Evolutionary conservation across 2,113 vertebrate species (phyloP).

Genomic region (Chlorodrepanis virens): DNA sequence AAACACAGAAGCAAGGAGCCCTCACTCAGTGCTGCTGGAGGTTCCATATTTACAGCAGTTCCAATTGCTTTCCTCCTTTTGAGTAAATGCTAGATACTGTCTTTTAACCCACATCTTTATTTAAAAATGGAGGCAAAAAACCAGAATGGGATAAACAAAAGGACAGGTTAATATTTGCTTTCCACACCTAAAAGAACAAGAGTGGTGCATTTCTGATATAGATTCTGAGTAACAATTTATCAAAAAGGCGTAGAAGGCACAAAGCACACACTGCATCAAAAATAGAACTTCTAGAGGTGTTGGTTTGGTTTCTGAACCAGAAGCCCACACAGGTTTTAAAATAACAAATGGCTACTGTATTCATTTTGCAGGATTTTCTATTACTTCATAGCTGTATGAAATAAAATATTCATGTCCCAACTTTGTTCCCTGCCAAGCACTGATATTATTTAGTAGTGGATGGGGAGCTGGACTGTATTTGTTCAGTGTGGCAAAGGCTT

Average conservation of each 20-base stretch:
- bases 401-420: background rate
- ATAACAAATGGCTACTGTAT: background rate
- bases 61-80: background rate
- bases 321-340: background rate
- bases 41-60: background rate
- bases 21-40: background rate
- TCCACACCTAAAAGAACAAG: background rate
- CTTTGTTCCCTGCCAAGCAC: background rate
- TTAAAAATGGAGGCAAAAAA: background rate
- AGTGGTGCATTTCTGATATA: background rate
- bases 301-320: background rate
- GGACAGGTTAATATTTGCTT: background rate
- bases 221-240: background rate
- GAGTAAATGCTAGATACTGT: background rate
- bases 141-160: background rate
- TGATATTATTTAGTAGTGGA: background rate
- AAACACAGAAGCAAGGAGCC: background rate
- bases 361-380: slow-evolving; percentile 9
- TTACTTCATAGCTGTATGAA: background rate
- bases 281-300: background rate
- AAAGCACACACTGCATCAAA: background rate
- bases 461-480: background rate
- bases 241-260: background rate
- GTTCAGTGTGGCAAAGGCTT: background rate
- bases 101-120: background rate